phyloP scores from a whole-genome alignment of 2,797 vertebrate species.

The Cossypha polioptera region DNA sequence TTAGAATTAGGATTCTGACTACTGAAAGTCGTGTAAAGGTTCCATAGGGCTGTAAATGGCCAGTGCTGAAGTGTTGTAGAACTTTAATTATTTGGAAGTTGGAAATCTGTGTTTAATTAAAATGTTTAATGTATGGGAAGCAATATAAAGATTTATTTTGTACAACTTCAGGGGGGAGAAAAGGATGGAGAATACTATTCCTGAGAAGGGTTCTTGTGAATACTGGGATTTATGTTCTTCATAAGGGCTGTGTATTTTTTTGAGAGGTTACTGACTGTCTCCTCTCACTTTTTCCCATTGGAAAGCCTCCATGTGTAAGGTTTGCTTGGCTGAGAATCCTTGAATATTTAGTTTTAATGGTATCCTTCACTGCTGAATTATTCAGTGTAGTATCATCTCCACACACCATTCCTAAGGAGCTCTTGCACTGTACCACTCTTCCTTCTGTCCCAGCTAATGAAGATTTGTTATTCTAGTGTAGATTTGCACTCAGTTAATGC shows the following conservation, averaged over 20 bases:
- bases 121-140: not conserved
- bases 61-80: not conserved
- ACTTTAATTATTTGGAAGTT: not conserved
- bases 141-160: not conserved
- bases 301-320: not conserved
- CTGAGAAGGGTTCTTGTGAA: not conserved
- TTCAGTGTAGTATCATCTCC: not conserved
- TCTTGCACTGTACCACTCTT: not conserved
- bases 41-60: not conserved
- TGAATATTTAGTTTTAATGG: not conserved
- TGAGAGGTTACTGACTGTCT: not conserved
- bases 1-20: not conserved
- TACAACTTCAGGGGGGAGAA: not conserved
- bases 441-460: not conserved
- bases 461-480: not conserved
- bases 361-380: not conserved
- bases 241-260: not conserved
- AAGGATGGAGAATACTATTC: not conserved
- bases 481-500: not conserved
- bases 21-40: not conserved
- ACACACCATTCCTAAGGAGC: not conserved
- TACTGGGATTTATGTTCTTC: not conserved
- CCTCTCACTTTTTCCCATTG: not conserved
- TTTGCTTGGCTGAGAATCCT: not conserved
- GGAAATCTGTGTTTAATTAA: not conserved